Evolutionary conservation across 2,113 vertebrate genomes (phyloP).

Genomic region (Triplophysa tibetana): DNA sequence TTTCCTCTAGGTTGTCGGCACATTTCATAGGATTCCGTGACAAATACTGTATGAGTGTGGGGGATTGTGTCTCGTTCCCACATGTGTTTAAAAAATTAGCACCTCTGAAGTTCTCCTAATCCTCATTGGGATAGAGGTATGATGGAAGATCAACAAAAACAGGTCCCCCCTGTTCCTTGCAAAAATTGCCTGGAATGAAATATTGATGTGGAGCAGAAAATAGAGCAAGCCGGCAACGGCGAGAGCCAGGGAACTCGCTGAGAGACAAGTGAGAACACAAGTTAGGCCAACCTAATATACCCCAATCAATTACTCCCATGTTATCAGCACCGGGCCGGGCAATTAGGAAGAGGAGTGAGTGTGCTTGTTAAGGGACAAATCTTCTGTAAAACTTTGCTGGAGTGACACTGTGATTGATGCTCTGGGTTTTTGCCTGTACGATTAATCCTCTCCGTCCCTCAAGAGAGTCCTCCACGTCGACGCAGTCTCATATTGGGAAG

Average conservation of each 20-base stretch:
- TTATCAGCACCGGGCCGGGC: constrained; percentile 63
- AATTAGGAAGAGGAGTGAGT: constrained; percentile 66
- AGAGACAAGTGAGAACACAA: constrained; percentile 57
- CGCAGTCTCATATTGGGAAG: constrained; percentile 17
- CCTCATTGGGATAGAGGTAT: constrained; percentile 52
- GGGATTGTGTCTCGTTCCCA: not conserved
- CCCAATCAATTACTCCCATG: constrained; percentile 69
- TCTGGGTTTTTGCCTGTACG: constrained; percentile 55
- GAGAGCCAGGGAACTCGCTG: constrained; percentile 52
- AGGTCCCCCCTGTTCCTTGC: constrained; percentile 50
- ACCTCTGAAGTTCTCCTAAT: not conserved
- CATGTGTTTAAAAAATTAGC: not conserved
- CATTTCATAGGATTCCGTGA: no score
- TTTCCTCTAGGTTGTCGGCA: no score
- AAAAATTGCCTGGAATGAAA: constrained; percentile 73
- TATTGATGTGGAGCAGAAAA: constrained; percentile 74
- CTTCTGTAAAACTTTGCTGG: constrained; percentile 62
- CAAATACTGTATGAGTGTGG: not conserved
- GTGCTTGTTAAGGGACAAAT: constrained; percentile 65
- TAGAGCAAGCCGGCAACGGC: constrained; percentile 62
- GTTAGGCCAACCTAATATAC: constrained; percentile 66
- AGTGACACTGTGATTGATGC: constrained; percentile 63
- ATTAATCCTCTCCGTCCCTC: constrained; percentile 42
- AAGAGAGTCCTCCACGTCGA: constrained; percentile 22
- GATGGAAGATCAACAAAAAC: constrained; percentile 50